These are phyloP conservation scores for Sebastes itinus DNA, from an alignment of 2,797 vertebrate species.

Conservation along the genomic window DNA sequence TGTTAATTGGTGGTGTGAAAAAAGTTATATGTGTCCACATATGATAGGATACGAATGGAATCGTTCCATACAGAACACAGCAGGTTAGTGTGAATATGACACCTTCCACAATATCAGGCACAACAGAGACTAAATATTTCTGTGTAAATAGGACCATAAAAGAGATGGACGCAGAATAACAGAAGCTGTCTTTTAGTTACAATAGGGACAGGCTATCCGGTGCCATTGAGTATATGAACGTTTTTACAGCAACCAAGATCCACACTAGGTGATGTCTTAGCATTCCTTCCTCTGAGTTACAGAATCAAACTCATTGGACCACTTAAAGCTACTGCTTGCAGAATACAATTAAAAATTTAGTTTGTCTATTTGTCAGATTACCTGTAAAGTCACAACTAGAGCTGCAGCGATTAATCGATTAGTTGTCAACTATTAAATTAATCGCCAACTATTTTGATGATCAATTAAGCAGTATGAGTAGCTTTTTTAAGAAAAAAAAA, in stretches of 20 bases:
- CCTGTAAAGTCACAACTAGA: neutral
- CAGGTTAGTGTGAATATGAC: constrained; percentile 10
- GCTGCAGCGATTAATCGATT: no score
- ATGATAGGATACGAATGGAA: constrained; percentile 24
- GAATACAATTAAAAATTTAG: neutral
- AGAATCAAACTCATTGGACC: neutral
- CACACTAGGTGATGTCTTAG: neutral
- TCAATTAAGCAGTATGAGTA: no score
- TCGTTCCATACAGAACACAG: constrained; percentile 9
- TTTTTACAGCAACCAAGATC: neutral
- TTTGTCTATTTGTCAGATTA: neutral
- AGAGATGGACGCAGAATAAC: neutral
- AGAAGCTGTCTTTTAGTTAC: neutral
- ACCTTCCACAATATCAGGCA: constrained; percentile 2
- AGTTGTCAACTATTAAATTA: no score
- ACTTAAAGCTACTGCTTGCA: neutral
- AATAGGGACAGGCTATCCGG: neutral
- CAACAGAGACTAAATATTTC: neutral
- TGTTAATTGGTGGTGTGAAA: constrained; percentile 51
- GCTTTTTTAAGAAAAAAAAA: no score
- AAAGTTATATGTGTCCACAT: constrained; percentile 18
- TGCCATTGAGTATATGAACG: neutral
- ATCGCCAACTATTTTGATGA: no score
- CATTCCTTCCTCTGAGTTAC: neutral
- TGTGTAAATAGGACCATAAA: neutral